These are phyloP conservation scores for Terebella lapidaria DNA, from an alignment of 2,888 invertebrate genomes.

Conservation along the genomic window DNA sequence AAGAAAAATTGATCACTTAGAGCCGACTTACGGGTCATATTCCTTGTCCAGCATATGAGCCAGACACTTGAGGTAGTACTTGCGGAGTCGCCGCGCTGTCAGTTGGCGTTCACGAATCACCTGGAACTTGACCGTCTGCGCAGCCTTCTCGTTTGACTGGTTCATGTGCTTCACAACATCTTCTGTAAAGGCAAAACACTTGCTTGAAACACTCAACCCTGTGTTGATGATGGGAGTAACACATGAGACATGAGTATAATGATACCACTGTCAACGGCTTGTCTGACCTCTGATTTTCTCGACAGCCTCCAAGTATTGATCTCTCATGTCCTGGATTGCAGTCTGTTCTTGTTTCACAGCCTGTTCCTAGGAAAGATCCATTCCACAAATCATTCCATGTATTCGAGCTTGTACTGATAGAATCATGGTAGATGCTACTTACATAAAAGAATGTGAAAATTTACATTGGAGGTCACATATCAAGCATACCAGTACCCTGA, in stretches of 20 bases:
- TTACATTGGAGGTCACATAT: too few species aligned
- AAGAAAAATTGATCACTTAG: too few species aligned
- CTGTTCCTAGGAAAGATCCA: too few species aligned
- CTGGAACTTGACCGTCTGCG: slow-evolving; percentile 33
- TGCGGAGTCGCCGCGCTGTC: slow-evolving; percentile 23
- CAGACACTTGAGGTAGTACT: slow-evolving; percentile 24
- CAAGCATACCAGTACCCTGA: too few species aligned
- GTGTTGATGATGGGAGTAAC: not conserved
- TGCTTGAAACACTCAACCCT: not conserved
- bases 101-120: slow-evolving; percentile 30
- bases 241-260: not conserved
- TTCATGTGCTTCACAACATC: slow-evolving; percentile 38
- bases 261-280: not conserved
- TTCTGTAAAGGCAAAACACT: slow-evolving; percentile 9
- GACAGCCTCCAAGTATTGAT: slow-evolving; percentile 37
- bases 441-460: too few species aligned
- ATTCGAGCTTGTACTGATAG: too few species aligned
- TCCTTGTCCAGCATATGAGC: slow-evolving; percentile 20
- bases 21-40: slow-evolving; percentile 13
- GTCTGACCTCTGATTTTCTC: slow-evolving; percentile 36
- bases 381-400: too few species aligned
- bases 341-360: too few species aligned
- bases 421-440: too few species aligned
- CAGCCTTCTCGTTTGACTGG: slow-evolving; percentile 37
- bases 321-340: slow-evolving; percentile 2